A percentile compares a stretch with the other conserved stretches of the same genome.
Conservation (phyloP, 1,140 invertebrate genomes). For the Epicauta chinensis region DNA sequence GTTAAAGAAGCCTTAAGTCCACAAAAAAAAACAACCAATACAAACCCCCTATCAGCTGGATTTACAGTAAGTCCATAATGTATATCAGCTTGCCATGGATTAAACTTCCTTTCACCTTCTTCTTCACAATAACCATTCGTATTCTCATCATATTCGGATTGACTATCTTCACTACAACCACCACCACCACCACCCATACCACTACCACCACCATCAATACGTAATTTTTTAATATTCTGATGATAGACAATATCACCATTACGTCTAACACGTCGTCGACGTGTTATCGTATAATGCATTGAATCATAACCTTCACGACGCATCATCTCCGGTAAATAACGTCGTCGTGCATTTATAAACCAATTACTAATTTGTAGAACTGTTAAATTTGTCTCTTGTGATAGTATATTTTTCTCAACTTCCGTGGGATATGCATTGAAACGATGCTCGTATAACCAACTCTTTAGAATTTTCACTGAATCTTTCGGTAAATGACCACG, state of each 20-base stretch:
- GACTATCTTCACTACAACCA: slow-evolving; percentile 24
- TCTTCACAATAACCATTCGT: slow-evolving; percentile 25
- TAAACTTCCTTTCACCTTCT: slow-evolving; percentile 31
- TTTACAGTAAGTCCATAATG: slow-evolving; percentile 41
- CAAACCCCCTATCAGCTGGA: slow-evolving; percentile 33
- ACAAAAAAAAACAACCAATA: no score
- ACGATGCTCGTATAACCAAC: slow-evolving; percentile 88
- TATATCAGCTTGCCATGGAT: slow-evolving; percentile 42
- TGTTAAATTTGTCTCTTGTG: slow-evolving; percentile 80
- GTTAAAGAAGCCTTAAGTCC: no score
- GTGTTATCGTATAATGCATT: slow-evolving; percentile 66
- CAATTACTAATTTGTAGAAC: slow-evolving; percentile 83
- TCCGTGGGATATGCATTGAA: slow-evolving; percentile 95
- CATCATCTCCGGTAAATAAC: slow-evolving; percentile 53
- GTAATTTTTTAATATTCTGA: slow-evolving; percentile 25
- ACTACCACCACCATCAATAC: slow-evolving; percentile 22
- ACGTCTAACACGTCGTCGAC: slow-evolving; percentile 49
- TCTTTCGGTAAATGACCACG: slow-evolving; percentile 91
- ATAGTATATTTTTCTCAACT: slow-evolving; percentile 80
- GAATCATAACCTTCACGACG: slow-evolving; percentile 71
- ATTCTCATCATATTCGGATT: slow-evolving; percentile 30
- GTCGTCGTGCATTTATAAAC: slow-evolving; percentile 75
- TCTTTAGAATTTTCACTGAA: slow-evolving; percentile 83
- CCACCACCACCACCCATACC: slow-evolving; percentile 18
- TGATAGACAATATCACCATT: slow-evolving; percentile 22